phyloP scores from a whole-genome alignment of 2,797 vertebrate species.

The Rhabdomys pumilio region DNA sequence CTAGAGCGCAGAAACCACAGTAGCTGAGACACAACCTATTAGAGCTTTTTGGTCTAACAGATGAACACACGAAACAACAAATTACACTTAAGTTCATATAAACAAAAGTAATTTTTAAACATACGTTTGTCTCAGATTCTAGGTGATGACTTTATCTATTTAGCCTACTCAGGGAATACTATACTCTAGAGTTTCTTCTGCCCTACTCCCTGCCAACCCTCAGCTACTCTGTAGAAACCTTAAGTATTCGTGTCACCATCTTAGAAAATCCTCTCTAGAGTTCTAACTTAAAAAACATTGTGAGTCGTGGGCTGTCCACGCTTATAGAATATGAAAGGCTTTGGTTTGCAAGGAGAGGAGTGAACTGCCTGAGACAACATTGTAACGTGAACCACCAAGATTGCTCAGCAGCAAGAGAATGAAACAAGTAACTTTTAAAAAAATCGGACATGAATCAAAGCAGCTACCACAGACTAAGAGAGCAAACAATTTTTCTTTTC shows the following conservation, averaged over 20 bases:
- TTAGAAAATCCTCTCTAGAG: neutral
- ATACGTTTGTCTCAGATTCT: neutral
- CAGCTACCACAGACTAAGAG: neutral
- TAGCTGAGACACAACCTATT: neutral
- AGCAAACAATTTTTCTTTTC: neutral
- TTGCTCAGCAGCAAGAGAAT: neutral
- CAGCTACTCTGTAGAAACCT: neutral
- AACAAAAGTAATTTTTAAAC: neutral
- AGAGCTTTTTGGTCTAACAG: neutral
- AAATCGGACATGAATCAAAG: constrained; percentile 7
- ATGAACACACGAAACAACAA: neutral
- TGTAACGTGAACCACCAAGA: neutral
- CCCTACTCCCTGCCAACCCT: rapidly evolving
- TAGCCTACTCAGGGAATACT: neutral
- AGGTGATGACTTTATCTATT: neutral
- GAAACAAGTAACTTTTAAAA: constrained; percentile 21
- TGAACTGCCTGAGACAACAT: neutral
- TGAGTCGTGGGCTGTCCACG: neutral
- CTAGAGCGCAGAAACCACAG: neutral
- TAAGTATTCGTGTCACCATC: neutral
- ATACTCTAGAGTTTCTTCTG: neutral
- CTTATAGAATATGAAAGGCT: neutral
- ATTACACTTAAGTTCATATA: constrained; percentile 45
- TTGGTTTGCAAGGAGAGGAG: neutral
- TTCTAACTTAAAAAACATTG: neutral